Conservation (phyloP, 2,113 vertebrate genomes). For the Macheiramphus alcinus region DNA sequence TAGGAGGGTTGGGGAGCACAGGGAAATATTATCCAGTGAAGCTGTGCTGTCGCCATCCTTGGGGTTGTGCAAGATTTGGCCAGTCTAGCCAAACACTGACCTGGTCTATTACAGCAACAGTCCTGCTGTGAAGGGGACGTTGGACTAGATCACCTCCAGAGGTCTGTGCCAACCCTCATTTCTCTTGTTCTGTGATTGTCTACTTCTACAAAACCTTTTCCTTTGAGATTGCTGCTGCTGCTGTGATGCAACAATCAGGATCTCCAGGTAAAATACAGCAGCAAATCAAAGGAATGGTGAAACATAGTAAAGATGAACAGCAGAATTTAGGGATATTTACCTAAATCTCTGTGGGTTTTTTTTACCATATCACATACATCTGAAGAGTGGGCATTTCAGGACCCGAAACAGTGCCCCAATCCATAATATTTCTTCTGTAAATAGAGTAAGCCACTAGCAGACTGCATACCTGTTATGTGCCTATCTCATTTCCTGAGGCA, state of each 20-base stretch:
- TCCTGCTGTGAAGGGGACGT: neutral
- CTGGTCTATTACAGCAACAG: neutral
- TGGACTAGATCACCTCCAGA: neutral
- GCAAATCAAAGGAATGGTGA: neutral
- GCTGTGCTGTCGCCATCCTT: neutral
- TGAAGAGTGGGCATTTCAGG: neutral
- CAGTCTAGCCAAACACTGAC: neutral
- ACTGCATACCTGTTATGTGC: neutral
- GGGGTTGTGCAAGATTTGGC: neutral
- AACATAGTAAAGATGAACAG: neutral
- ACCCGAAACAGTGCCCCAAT: neutral
- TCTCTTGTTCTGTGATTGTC: neutral
- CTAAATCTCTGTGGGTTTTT: neutral
- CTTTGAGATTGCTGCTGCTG: neutral
- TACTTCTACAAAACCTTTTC: neutral
- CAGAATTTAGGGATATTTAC: neutral
- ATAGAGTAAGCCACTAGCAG: neutral
- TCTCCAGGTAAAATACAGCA: neutral
- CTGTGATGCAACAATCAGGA: neutral
- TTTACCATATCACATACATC: neutral
- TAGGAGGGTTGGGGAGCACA: neutral
- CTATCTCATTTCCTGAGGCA: neutral
- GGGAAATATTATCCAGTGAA: neutral
- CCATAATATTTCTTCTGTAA: neutral
- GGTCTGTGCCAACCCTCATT: neutral